Evolutionary conservation across 2,113 vertebrate genomes (phyloP), one percentile per base, ranked within the genome.

Genomic region (Eulemur rufifrons): DNA sequence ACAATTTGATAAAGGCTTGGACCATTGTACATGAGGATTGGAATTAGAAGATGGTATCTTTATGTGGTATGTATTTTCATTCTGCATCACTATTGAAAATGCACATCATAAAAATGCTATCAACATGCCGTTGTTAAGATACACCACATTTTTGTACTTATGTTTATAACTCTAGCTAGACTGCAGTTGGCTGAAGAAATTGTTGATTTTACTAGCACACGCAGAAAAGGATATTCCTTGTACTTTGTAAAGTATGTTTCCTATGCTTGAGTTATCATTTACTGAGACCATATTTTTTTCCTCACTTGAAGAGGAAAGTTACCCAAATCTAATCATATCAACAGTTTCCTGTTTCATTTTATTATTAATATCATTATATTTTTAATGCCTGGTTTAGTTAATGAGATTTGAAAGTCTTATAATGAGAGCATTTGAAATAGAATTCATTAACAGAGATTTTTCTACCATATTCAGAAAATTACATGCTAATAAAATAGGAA

Each of bases 351-450:
- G n/a, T 95, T 95, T 83, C 94, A 52, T 39, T 96, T 98, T 96
- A 97, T 98, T 97, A 98, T 98, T 96, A 97, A 98, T 97, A 98
- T 95, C 20, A 76, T 71, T 96, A 76, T 96, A 89, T 96, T 95
- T 98, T 97, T 98, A 97, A 97, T 95, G 71, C 39, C 82, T 97
- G 45, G 25, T 96, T 97, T 96, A 94, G 45, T 73, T 98, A 98
- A 98, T 97, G 95, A 98, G 97, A 97, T 98, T 98, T 96, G 73
- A 73, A 97, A 97, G 50, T 97, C 97, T 98, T 97, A 71, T 96
- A 98, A 95, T 98, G 84, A 97, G 69, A 86, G 25, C 69, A 95
- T 64, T 96, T 42, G 63, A 91, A 98, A 98, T 13, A 96, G 92
- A 97, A 97, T 97, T 97, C 76, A 97, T 98, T 98, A 97, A 95